Base-by-base conservation (phyloP, 1,140 invertebrate genomes). In the Mactra quadrangularis region DNA sequence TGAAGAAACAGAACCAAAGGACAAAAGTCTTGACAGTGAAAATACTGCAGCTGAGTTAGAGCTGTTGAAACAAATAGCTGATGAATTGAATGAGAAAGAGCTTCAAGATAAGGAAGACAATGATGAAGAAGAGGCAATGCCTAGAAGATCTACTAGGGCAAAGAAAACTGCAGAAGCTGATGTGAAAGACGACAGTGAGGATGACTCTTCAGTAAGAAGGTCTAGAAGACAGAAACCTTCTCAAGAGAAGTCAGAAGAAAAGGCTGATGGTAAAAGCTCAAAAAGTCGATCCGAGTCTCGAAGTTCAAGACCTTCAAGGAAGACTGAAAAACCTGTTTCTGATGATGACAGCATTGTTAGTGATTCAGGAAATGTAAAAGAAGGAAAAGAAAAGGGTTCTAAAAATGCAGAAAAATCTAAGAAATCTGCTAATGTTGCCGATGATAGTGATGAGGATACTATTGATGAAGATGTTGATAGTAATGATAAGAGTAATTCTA, bases 11-110 rank as follows among this genome's bases (percentile, higher is more conserved):
- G 33, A 62, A 22, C 27, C 22, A 27, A 27, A 68, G 50, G 60
- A 85, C 25, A 17, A 82, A 82, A 81, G 77, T 41, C 38, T 41
- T 41, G 38, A 41, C 38, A 6, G 15, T 52, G 87, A 90, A 84
- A 90, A 88, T 81, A 75, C 84, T 22, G 85, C 85, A 57, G 89
- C 87, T 27, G 85, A 90, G 33, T 74, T 88, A 19, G 86, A 87
- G 85, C 89, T 88, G 25, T 64, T 90, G n/a, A 86, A 89, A 53
- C 85, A 93, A 88, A 88, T 93, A 87, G 86, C 87, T 59, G 87
- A 88, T 90, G 93, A 91, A 70, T 87, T 90, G 71, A 83, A 84
- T 83, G 92, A 89, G 77, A 91, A 87, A 68, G 53, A 52, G 53
- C 92, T 89, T 72, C 91, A 88, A 64, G 41, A 27, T 38, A 50